Percentiles rank a stretch among this genome's conserved stretches.
These are phyloP conservation scores for Elephas maximus DNA, from an alignment of 2,113 vertebrate species.

Conservation along the genomic window DNA sequence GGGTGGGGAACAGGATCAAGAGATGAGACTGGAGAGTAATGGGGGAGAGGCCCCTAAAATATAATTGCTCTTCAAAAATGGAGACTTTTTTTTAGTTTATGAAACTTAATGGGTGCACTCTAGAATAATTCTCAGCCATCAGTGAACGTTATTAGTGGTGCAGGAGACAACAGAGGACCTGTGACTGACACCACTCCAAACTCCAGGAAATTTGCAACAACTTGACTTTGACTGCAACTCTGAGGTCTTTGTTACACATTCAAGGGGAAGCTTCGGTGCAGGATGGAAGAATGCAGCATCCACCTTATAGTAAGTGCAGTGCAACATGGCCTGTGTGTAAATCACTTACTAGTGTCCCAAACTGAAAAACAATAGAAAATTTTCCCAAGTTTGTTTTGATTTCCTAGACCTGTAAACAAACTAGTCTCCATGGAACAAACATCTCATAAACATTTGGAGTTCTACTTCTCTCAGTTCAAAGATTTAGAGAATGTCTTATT, in stretches of 20 bases:
- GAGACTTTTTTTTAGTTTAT: not conserved
- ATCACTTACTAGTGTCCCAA: not conserved
- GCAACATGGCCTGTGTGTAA: fast-evolving
- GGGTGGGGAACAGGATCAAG: not conserved
- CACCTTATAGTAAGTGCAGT: not conserved
- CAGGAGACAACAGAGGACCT: not conserved
- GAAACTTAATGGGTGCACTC: not conserved
- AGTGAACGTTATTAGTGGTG: not conserved
- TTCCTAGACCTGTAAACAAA: constrained; percentile 52
- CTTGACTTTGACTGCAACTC: fast-evolving
- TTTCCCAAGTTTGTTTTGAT: constrained; percentile 16
- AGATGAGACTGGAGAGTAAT: not conserved
- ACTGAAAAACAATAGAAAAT: not conserved
- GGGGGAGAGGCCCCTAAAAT: not conserved
- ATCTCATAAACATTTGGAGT: not conserved
- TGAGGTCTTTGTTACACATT: not conserved
- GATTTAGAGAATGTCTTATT: constrained; percentile 28
- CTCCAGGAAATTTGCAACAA: not conserved
- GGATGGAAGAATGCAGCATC: fast-evolving
- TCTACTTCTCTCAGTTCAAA: constrained; percentile 53
- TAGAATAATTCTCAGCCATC: not conserved
- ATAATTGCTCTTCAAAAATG: not conserved
- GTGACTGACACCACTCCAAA: too few species aligned
- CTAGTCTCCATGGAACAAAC: not conserved
- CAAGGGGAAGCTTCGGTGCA: not conserved